Evolutionary conservation across 2,888 invertebrate genomes (phyloP).

Genomic region (Andricus curvator): DNA sequence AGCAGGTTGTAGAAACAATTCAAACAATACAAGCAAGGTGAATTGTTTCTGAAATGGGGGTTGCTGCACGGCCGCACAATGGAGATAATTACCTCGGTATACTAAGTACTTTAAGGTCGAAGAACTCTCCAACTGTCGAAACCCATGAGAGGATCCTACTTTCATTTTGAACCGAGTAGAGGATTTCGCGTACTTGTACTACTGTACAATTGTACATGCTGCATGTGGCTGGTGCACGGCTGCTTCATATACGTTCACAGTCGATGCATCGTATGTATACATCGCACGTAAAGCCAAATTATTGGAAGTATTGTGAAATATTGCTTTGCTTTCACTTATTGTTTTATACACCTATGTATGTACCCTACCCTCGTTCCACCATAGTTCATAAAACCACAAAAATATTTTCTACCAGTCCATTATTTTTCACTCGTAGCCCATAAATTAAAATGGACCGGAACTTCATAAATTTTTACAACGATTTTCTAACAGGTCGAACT

Average conservation of each 20-base stretch:
- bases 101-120: conserved; percentile 3
- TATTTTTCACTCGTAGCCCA: conserved; percentile 12
- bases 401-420: conserved; percentile 14
- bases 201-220: conserved; percentile 6
- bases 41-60: background rate
- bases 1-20: background rate
- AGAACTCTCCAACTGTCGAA: conserved; percentile 30
- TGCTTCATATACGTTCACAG: background rate
- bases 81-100: conserved; percentile 8
- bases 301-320: conserved; percentile 37
- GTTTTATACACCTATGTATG: conserved; percentile 24
- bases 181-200: conserved; percentile 15
- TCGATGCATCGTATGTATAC: background rate
- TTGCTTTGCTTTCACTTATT: conserved; percentile 36
- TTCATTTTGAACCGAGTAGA: conserved; percentile 9
- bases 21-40: no score
- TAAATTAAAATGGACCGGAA: conserved; percentile 25
- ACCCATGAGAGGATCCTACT: conserved; percentile 27
- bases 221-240: conserved; percentile 31
- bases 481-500: conserved; percentile 4
- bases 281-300: conserved; percentile 28
- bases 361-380: background rate
- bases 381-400: background rate
- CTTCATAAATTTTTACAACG: conserved; percentile 7
- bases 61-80: background rate